phyloP scores from a whole-genome alignment of 2,888 invertebrate species.

The Calliopum simillimum region DNA sequence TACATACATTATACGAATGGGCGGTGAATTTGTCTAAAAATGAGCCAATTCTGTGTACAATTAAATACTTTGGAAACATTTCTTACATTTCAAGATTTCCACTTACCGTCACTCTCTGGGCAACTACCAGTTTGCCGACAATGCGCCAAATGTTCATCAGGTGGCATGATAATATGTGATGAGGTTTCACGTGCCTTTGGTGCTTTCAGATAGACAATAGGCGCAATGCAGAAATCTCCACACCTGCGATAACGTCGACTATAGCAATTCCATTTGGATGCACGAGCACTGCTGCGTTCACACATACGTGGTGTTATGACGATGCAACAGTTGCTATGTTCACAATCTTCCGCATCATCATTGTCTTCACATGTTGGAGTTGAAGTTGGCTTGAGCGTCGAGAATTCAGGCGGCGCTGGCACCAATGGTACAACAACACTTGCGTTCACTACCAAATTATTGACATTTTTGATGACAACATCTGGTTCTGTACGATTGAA shows the following conservation, averaged over 20 bases:
- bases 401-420: background rate
- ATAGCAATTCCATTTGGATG: constrained; percentile 53
- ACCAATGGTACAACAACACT: constrained; percentile 36
- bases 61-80: no score
- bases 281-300: constrained; percentile 29
- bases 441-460: constrained; percentile 51
- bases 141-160: constrained; percentile 41
- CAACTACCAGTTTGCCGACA: constrained; percentile 46
- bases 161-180: constrained; percentile 49
- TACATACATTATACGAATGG: no score
- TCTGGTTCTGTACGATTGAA: constrained; percentile 41
- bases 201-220: constrained; percentile 53
- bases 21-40: no score
- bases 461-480: constrained; percentile 49
- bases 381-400: constrained; percentile 16
- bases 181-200: constrained; percentile 26
- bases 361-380: background rate
- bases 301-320: constrained; percentile 57
- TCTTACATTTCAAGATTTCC: no score
- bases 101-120: constrained; percentile 43
- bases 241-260: constrained; percentile 53
- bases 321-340: constrained; percentile 50
- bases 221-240: constrained; percentile 53
- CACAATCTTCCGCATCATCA: background rate
- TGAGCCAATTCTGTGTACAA: no score